Evolutionary conservation across 2,113 vertebrate species (phyloP), one percentile per base, ranked within the genome.

Genomic region (Hirundichthys speculiger): DNA sequence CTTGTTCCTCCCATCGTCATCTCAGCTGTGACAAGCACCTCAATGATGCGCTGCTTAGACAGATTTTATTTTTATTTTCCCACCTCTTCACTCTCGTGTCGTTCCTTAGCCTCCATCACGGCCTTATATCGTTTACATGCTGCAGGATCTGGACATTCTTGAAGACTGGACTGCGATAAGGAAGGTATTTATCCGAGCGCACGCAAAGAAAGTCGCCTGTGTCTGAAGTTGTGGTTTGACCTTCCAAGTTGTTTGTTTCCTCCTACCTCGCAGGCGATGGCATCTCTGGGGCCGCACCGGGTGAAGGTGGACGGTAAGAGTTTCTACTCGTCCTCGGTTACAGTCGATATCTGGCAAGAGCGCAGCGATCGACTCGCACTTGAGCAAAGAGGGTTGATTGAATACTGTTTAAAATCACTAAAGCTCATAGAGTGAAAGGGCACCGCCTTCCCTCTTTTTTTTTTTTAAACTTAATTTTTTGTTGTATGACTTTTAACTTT

Each of bases 121-220:
- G 1, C 96, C 96, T n/a, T 98, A 96, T 94, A 97, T 98, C 84
- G 96, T 97, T 91, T 98, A 98, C 93, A 98, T 98, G 96, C 90
- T 98, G 80, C 96, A 98, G 89, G 96, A 98, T 68, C 94, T 98
- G 60, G 96, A 98, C 85, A 97, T 98, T 75, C 95, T 98, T 80
- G 96, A 98, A 91, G 96, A 98, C 80, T 98, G 96, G 96, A 98
- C 96, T 15, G 96, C 96, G 58, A 98, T 98, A 87, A 94, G 96
- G 84, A 98, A 98, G 94, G 96, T 98, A 89, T 46, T 42, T 15
- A 22, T 46, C 16, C 59, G 8, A 38, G 25, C 48, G 16, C 18
- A 0, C 6, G 10, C 15, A 30, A 1, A 45, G 7, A 0, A n/a
- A 24, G 4, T 51, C 2, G 1, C 18, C 3, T 3, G 1, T 19